A percentile compares a stretch with the other conserved stretches of the same genome.
phyloP scores from a whole-genome alignment of 2,113 vertebrate genomes.

The Elephantulus edwardii region DNA sequence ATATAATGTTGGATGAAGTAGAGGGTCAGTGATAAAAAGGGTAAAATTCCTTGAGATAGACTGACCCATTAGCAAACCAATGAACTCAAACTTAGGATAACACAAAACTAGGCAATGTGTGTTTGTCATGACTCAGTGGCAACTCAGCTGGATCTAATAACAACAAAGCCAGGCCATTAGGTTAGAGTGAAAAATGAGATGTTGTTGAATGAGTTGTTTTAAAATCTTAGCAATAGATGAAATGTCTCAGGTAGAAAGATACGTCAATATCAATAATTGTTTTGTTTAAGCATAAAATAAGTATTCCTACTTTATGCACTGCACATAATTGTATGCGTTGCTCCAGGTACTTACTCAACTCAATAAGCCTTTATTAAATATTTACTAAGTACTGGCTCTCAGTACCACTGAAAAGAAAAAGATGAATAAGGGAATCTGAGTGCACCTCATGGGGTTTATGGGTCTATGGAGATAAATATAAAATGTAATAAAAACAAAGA shows the following conservation, averaged over 20 bases:
- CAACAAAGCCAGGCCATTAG: background rate
- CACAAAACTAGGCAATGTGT: background rate
- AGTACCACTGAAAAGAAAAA: background rate
- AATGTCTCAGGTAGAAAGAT: background rate
- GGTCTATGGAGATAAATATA: background rate
- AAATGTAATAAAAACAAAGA: conserved; percentile 1
- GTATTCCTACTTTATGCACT: no score
- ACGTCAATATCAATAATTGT: background rate
- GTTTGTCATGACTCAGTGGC: background rate
- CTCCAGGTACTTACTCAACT: background rate
- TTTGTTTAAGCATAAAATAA: background rate
- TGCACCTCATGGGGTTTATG: background rate
- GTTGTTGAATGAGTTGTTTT: background rate
- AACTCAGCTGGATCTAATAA: background rate
- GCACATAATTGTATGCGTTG: background rate
- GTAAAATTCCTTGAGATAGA: background rate
- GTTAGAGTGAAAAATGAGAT: background rate
- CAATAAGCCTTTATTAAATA: background rate
- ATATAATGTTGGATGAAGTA: background rate
- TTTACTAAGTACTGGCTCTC: background rate
- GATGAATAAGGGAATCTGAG: background rate
- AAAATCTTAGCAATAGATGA: background rate
- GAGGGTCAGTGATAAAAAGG: background rate
- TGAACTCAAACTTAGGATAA: background rate
- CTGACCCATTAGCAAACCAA: background rate